phyloP scores from a whole-genome alignment of 2,888 invertebrate genomes.

The Eristalis tenax region DNA sequence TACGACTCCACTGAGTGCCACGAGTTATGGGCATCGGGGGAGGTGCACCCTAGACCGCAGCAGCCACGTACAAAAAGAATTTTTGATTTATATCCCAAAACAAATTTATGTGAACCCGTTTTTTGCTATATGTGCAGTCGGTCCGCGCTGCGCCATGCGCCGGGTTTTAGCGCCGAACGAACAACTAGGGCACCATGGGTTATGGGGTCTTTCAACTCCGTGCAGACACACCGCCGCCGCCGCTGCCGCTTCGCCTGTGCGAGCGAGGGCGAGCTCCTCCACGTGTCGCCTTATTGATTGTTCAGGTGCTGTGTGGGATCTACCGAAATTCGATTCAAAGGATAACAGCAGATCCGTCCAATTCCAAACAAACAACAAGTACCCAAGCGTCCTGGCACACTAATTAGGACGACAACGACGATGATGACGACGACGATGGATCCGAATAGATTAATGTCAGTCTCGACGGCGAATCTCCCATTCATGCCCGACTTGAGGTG shows the following conservation, averaged over 20 bases:
- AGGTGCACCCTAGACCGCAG: conserved; percentile 20
- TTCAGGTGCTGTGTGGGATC: not conserved
- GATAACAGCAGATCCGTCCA: conserved; percentile 17
- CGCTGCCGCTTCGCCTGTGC: too few species aligned
- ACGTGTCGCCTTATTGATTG: conserved; percentile 10
- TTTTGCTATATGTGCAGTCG: not conserved
- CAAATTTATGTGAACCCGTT: conserved; percentile 50
- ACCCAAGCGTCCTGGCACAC: conserved; percentile 4
- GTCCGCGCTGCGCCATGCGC: not conserved
- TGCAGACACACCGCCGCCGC: not conserved
- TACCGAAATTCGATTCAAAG: conserved; percentile 23
- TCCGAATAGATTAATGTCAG: not conserved
- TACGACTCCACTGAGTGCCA: conserved; percentile 55
- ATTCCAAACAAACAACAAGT: conserved; percentile 7
- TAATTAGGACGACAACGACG: conserved; percentile 32
- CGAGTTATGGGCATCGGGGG: conserved; percentile 40
- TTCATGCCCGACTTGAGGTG: not conserved
- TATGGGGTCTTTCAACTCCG: conserved; percentile 62
- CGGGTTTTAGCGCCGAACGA: not conserved
- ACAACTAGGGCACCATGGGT: conserved; percentile 21
- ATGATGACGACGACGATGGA: not conserved
- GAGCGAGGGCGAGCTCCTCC: not conserved
- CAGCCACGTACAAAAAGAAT: not conserved
- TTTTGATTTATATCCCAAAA: conserved; percentile 47
- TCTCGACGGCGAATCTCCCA: not conserved